A percentile compares a stretch with the other conserved stretches of the same genome.
Evolutionary conservation across 2,888 invertebrate species (phyloP).

Genomic region (Ferdinandea cuprea): DNA sequence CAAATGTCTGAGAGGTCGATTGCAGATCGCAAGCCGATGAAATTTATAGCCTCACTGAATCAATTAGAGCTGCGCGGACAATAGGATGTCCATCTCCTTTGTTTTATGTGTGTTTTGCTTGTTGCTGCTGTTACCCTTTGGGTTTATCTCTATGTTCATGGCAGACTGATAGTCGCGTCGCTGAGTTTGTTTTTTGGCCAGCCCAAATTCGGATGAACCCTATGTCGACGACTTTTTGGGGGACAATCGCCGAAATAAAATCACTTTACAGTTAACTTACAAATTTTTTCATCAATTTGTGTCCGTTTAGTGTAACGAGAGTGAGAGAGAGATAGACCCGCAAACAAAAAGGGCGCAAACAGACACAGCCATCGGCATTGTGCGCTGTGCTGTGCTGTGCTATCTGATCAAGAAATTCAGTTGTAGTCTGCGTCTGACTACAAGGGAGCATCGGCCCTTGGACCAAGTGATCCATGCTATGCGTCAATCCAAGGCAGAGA

Average conservation of each 20-base stretch:
- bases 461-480: slow-evolving; percentile 39
- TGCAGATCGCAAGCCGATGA: slow-evolving; percentile 72
- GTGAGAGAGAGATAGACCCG: slow-evolving; percentile 45
- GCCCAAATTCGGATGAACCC: slow-evolving; percentile 53
- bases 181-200: slow-evolving; percentile 33
- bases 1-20: slow-evolving; percentile 64
- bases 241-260: slow-evolving; percentile 71
- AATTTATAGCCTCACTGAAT: slow-evolving; percentile 82
- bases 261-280: slow-evolving; percentile 76
- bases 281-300: slow-evolving; percentile 76
- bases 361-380: slow-evolving; percentile 52
- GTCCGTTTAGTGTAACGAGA: slow-evolving; percentile 75
- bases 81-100: slow-evolving; percentile 75
- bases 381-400: slow-evolving; percentile 2
- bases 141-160: slow-evolving; percentile 32
- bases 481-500: slow-evolving; percentile 33
- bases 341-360: slow-evolving; percentile 54
- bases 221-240: slow-evolving; percentile 45
- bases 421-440: slow-evolving; percentile 8
- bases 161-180: slow-evolving; percentile 70
- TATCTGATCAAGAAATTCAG: slow-evolving; percentile 54
- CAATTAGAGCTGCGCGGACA: slow-evolving; percentile 80
- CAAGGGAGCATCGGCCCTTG: slow-evolving; percentile 59
- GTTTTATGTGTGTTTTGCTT: slow-evolving; percentile 47
- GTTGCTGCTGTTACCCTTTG: not conserved